A percentile compares a stretch with the other conserved stretches of the same genome.
phyloP scores from a whole-genome alignment of 30 jellyfish, hydroid and myxozoan genomes.

The Aurelia sp. region DNA sequence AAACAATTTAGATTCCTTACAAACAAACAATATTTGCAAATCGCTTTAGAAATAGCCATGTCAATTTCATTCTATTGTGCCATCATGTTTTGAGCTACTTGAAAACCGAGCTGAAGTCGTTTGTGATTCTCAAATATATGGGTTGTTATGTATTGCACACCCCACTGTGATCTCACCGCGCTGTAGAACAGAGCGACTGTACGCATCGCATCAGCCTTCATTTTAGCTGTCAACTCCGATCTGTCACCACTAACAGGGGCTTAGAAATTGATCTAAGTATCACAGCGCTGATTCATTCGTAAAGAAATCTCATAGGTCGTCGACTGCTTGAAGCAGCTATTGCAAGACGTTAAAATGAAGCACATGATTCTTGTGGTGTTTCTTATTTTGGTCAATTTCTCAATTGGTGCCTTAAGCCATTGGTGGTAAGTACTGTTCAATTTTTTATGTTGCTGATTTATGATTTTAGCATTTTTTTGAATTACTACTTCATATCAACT shows the following conservation, averaged over 20 bases:
- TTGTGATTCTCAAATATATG: conserved; percentile 14
- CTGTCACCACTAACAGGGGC: conserved; percentile 55
- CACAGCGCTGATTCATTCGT: conserved; percentile 24
- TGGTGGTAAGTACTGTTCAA: conserved; percentile 39
- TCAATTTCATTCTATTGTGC: conserved; percentile 12
- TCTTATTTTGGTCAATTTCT: conserved; percentile 18
- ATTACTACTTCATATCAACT: too few species aligned
- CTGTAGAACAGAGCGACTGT: conserved; percentile 13
- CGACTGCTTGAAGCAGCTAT: too few species aligned
- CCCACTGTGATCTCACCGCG: conserved; percentile 64
- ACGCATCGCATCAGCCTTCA: conserved; percentile 39
- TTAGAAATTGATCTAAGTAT: conserved; percentile 26
- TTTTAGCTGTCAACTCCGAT: conserved; percentile 33
- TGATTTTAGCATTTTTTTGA: too few species aligned
- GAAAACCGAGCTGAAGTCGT: conserved; percentile 12
- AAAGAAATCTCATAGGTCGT: too few species aligned
- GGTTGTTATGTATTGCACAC: conserved; percentile 26
- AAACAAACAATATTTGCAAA: conserved; percentile 31
- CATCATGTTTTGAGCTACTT: conserved; percentile 29
- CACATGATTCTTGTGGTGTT: background rate
- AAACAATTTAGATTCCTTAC: conserved; percentile 37
- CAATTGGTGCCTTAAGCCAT: conserved; percentile 12
- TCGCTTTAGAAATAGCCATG: conserved; percentile 43
- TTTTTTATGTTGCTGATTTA: background rate
- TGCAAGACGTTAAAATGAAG: conserved; percentile 19